Evolutionary conservation across 2,113 vertebrate species (phyloP).

Genomic region (Pitta sordida): DNA sequence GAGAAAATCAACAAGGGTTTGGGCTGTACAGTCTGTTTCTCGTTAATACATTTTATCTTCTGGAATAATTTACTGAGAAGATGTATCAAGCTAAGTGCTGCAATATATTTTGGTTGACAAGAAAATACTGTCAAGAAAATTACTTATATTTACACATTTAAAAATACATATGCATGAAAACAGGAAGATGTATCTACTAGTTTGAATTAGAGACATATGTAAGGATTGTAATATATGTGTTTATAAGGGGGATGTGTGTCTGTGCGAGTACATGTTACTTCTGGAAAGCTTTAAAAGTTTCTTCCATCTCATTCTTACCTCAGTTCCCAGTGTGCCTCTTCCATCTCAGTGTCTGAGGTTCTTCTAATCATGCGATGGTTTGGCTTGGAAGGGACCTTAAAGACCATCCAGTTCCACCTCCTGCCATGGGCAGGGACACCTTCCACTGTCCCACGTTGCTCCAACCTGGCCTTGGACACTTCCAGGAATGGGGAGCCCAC

Average conservation of each 20-base stretch:
- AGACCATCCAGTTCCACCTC: not conserved
- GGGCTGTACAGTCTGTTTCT: not conserved
- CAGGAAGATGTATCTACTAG: not conserved
- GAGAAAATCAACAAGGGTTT: not conserved
- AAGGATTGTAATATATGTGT: not conserved
- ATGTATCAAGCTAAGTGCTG: not conserved
- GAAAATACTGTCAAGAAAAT: not conserved
- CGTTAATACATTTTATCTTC: not conserved
- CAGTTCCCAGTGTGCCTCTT: not conserved
- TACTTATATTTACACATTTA: not conserved
- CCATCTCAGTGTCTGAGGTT: not conserved
- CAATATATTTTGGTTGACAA: not conserved
- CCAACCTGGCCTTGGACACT: not conserved
- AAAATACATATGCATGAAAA: not conserved
- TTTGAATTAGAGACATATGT: not conserved
- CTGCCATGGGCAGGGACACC: not conserved
- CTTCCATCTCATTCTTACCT: not conserved
- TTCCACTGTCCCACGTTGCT: accelerated
- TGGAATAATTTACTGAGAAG: not conserved
- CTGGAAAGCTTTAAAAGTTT: not conserved
- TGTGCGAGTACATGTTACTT: not conserved
- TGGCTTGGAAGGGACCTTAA: not conserved
- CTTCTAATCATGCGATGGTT: no score
- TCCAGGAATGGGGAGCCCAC: not conserved
- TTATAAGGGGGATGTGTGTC: not conserved